phyloP scores from a whole-genome alignment of 2,113 vertebrate species.

The Peromyscus leucopus region DNA sequence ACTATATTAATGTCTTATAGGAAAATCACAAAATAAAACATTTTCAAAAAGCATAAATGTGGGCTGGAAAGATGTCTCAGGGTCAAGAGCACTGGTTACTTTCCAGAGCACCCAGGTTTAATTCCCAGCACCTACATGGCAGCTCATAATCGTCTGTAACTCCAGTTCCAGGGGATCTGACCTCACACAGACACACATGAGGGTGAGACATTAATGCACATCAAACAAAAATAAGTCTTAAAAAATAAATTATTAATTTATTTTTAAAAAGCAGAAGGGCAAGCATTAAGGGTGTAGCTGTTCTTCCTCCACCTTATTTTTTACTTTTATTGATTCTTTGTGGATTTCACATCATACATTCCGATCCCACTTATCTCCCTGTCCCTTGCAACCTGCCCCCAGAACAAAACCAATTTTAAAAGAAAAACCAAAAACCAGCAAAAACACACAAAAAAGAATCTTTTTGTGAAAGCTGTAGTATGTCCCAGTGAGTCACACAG shows the following conservation, averaged over 20 bases:
- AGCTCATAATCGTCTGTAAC: not conserved
- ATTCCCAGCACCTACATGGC: not conserved
- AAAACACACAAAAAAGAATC: no score
- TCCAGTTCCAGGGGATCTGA: not conserved
- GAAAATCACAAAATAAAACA: not conserved
- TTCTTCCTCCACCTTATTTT: not conserved
- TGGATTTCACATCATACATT: no score
- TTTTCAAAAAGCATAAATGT: not conserved
- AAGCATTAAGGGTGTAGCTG: not conserved
- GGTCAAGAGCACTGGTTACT: not conserved
- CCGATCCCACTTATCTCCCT: no score
- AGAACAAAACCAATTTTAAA: no score
- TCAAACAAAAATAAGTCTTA: no score
- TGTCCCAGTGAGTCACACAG: no score
- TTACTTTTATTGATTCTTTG: no score
- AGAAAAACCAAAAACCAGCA: no score
- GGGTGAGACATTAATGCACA: no score
- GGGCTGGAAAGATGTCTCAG: not conserved
- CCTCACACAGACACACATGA: not conserved
- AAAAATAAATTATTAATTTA: no score
- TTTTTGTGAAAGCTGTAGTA: no score
- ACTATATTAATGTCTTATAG: not conserved
- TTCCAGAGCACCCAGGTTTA: not conserved
- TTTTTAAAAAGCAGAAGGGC: slow-evolving; percentile 3
- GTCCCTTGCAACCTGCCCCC: no score